These are phyloP conservation scores for Philypnodon macrostomus DNA, from an alignment of 2,797 vertebrate species.

Conservation along the genomic window DNA sequence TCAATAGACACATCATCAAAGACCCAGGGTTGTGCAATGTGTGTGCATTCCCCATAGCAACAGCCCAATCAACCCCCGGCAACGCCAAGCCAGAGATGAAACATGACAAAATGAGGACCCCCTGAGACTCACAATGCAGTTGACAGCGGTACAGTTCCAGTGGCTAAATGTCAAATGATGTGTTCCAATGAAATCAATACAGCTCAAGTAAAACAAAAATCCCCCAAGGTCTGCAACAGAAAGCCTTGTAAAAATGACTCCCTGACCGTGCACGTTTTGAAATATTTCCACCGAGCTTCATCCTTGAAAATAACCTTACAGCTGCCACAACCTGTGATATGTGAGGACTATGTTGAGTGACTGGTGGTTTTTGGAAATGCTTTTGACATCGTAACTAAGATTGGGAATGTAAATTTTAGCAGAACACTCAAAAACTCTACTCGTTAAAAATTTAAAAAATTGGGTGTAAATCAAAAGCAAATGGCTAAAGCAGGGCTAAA, in stretches of 20 bases:
- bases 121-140: constrained; percentile 13
- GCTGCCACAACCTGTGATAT: neutral
- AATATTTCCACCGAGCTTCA: constrained; percentile 21
- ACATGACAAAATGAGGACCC: constrained; percentile 17
- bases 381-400: too few species aligned
- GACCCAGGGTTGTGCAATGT: constrained; percentile 25
- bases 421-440: too few species aligned
- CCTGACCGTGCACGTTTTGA: neutral
- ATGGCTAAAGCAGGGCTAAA: too few species aligned
- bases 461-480: too few species aligned
- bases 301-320: constrained; percentile 26
- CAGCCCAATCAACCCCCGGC: constrained; percentile 55
- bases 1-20: constrained; percentile 11
- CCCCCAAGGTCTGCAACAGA: constrained; percentile 13
- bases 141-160: constrained; percentile 8
- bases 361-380: too few species aligned
- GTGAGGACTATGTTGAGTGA: too few species aligned
- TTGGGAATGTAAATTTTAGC: too few species aligned
- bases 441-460: too few species aligned
- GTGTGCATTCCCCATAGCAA: constrained; percentile 50
- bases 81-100: constrained; percentile 27
- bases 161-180: neutral
- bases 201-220: neutral
- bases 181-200: constrained; percentile 19
- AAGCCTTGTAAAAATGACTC: constrained; percentile 10